Conservation (phyloP, 1,140 invertebrate genomes). For the Leptopilina clavipes region DNA sequence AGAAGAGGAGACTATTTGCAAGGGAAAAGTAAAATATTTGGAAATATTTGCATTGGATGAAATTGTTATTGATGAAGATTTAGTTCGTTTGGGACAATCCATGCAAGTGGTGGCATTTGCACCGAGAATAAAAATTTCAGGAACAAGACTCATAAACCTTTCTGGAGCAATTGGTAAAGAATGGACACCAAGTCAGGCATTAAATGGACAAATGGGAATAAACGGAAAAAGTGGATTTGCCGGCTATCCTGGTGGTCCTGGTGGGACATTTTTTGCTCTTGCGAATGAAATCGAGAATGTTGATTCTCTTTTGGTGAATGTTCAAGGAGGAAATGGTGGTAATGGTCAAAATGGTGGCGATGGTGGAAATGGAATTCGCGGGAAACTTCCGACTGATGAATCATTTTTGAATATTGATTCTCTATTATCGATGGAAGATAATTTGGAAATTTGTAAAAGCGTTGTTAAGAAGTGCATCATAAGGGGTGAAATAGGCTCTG, state of each 20-base stretch:
- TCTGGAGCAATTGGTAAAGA: background rate
- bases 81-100: background rate
- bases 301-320: background rate
- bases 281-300: background rate
- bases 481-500: background rate
- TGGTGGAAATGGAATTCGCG: background rate
- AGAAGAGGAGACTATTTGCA: background rate
- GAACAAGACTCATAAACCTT: background rate
- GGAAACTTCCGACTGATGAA: background rate
- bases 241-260: background rate
- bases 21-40: background rate
- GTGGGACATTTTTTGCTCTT: background rate
- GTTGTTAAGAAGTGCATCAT: background rate
- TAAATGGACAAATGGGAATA: background rate
- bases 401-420: background rate
- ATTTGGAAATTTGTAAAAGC: background rate
- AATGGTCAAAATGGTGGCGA: background rate
- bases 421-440: background rate
- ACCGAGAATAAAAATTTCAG: background rate
- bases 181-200: background rate
- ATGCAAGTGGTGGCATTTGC: background rate
- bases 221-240: background rate
- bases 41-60: background rate
- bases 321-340: background rate
- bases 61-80: background rate